These are phyloP conservation scores for Stenolophus ochropezus DNA, from an alignment of 2,888 invertebrate genomes.

Conservation along the genomic window DNA sequence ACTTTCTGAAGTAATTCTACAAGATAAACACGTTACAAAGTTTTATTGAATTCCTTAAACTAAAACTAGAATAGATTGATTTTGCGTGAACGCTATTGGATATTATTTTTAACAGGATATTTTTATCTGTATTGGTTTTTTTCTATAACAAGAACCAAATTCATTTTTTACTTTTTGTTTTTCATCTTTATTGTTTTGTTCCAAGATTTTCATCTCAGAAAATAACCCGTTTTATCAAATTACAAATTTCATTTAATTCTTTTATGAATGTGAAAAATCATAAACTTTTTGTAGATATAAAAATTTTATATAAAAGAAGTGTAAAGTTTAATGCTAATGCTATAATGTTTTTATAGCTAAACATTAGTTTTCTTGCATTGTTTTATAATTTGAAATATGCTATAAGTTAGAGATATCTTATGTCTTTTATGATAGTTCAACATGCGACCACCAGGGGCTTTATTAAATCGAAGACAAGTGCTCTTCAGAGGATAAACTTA, in stretches of 20 bases:
- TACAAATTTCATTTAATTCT: background rate
- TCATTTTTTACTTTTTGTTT: background rate
- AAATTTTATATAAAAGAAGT: background rate
- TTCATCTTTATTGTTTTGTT: background rate
- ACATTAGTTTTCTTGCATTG: background rate
- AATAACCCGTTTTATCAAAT: background rate
- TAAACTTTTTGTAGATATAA: background rate
- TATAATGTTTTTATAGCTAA: background rate
- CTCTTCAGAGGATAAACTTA: background rate
- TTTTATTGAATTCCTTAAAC: background rate
- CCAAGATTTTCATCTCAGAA: background rate
- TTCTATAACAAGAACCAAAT: background rate
- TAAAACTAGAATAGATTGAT: background rate
- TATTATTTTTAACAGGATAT: background rate
- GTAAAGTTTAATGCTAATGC: background rate
- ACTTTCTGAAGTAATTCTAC: too few species aligned
- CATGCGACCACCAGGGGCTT: background rate
- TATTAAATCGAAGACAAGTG: background rate
- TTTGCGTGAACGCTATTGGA: background rate
- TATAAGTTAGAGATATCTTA: background rate
- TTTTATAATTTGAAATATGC: background rate
- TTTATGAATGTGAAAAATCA: background rate
- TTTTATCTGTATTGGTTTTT: background rate
- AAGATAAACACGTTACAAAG: background rate
- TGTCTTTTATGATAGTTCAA: background rate